Percentiles rank a stretch among this genome's conserved stretches.
These are phyloP conservation scores for Drosophila borborema DNA, from an alignment of 2,888 invertebrate species.

Conservation along the genomic window DNA sequence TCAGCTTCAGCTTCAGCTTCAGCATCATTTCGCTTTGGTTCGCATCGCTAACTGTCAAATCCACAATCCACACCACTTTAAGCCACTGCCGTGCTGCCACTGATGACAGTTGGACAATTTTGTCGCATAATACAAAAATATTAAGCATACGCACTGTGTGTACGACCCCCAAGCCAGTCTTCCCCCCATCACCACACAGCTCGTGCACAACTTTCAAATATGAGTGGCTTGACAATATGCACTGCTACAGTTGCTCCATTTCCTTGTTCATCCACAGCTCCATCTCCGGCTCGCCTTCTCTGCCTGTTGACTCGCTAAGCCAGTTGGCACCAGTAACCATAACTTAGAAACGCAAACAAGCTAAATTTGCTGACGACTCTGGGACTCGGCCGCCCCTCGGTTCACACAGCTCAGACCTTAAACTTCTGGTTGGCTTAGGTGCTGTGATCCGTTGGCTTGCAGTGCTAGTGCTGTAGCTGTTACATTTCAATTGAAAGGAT, in stretches of 20 bases:
- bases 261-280: not conserved
- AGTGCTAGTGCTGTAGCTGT: conserved; percentile 52
- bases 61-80: conserved; percentile 40
- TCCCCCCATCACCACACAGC: no score
- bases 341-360: conserved; percentile 77
- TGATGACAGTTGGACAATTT: conserved; percentile 47
- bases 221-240: conserved; percentile 26
- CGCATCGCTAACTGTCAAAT: conserved; percentile 44
- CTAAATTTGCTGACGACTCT: conserved; percentile 64
- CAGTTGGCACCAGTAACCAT: conserved; percentile 78
- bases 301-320: conserved; percentile 71
- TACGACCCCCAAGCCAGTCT: no score
- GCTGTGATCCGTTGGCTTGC: conserved; percentile 40
- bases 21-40: not conserved
- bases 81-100: conserved; percentile 34
- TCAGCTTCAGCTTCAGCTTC: not conserved
- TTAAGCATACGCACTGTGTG: conserved; percentile 55
- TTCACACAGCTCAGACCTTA: not conserved
- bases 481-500: conserved; percentile 81
- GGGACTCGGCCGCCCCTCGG: not conserved
- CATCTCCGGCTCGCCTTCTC: not conserved
- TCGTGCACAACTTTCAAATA: conserved; percentile 21
- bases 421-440: conserved; percentile 15
- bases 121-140: conserved; percentile 40
- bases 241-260: not conserved